Conservation (phyloP, 2,888 invertebrate species). For the Colletes collaris region DNA sequence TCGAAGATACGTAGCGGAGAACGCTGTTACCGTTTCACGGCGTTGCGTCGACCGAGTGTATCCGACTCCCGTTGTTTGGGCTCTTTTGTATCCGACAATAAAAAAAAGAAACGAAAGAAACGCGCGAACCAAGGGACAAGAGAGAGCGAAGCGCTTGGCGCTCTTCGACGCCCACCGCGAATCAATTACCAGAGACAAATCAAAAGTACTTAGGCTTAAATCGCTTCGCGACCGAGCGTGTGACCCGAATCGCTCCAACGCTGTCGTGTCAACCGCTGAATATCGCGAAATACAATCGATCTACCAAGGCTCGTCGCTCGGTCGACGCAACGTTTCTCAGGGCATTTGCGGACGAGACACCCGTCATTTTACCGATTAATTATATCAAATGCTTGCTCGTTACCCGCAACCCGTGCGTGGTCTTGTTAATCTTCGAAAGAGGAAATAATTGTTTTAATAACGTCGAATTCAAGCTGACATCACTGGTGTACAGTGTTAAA, state of each 20-base stretch:
- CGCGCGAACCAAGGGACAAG: neutral
- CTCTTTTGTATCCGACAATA: conserved; percentile 60
- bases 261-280: neutral
- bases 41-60: conserved; percentile 38
- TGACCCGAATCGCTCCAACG: neutral
- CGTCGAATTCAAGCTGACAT: too few relatives aligned
- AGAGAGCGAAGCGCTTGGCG: neutral
- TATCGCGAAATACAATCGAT: conserved; percentile 14
- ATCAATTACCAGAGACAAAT: conserved; percentile 58
- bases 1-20: neutral
- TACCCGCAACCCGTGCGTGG: too few relatives aligned
- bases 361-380: neutral
- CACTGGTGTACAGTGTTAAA: too few relatives aligned
- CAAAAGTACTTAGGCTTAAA: conserved; percentile 53
- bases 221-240: conserved; percentile 16
- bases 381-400: too few relatives aligned
- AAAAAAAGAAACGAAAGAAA: conserved; percentile 37
- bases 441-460: too few relatives aligned
- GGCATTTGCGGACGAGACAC: conserved; percentile 1
- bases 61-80: conserved; percentile 35
- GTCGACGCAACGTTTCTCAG: conserved; percentile 24
- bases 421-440: too few relatives aligned
- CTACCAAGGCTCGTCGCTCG: conserved; percentile 24
- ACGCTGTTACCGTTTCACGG: conserved; percentile 22
- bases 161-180: conserved; percentile 13